Evolutionary conservation across 2,888 invertebrate species (phyloP), one percentile per base, ranked within the genome.

Genomic region (Drosophila hawaiiensis): DNA sequence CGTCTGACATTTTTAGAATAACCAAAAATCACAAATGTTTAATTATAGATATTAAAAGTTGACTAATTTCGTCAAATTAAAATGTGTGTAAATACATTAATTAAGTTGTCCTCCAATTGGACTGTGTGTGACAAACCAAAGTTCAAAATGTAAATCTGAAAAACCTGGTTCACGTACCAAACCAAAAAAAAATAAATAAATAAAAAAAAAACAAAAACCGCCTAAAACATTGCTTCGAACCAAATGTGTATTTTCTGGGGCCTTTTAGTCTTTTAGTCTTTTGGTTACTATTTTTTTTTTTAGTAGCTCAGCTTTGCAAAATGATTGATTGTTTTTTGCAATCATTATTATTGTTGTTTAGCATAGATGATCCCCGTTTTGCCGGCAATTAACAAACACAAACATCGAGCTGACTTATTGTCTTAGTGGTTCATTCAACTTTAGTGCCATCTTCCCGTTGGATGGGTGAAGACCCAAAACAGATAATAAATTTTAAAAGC

Each of bases 311-410:
- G 28, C 39, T 37, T 60, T 72, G 83, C 68, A 69, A 85, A 90
- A 90, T 87, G 86, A 87, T 87, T 87, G 90, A 87, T 87, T 83
- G 73, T 78, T 76, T 86, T 74, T 76, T 74, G 56, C 76, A 83
- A 82, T 85, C 76, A 89, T 89, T 89, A 88, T 90, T 81, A 83
- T 90, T 84, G 78, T 84, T 73, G 60, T 74, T 80, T 56, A 73
- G 41, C 67, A 67, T 66, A 59, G 68, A 47, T 71, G 28, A 59
- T 65, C 73, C 66, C 76, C 70, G 76, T 79, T 84, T 73, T 80
- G 82, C 67, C 68, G 76, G 69, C 78, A 89, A 88, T 88, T 90
- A 88, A 80, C 87, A 69, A 31, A 78, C 61, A 55, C 78, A 85
- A 68, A 73, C 73, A 73, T 31, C 56, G 65, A 64, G 59, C 59